Conservation (phyloP, 2,113 vertebrate genomes). For the Eudyptes chrysolophus region DNA sequence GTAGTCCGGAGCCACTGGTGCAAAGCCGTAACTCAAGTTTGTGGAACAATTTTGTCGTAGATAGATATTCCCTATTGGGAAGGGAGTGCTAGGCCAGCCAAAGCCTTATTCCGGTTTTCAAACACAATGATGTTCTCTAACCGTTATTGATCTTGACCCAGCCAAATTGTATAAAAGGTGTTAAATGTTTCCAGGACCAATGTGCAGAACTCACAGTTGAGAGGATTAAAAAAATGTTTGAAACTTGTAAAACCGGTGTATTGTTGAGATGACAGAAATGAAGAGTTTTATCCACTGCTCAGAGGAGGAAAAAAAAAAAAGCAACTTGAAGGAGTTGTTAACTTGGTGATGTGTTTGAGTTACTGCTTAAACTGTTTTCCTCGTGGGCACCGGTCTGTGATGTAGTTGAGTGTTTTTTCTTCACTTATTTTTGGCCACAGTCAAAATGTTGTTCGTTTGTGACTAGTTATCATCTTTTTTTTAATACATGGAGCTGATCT, state of each 20-base stretch:
- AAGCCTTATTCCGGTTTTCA: not conserved
- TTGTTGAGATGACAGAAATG: not conserved
- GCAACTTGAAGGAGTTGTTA: not conserved
- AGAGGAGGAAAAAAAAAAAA: too few relatives aligned
- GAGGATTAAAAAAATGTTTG: not conserved
- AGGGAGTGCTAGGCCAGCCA: not conserved
- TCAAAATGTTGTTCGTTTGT: not conserved
- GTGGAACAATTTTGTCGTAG: not conserved
- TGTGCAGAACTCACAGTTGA: not conserved
- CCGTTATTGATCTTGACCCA: not conserved
- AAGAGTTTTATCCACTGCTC: not conserved
- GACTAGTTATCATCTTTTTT: not conserved
- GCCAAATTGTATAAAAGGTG: not conserved
- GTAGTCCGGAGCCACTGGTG: not conserved
- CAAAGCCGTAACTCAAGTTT: not conserved
- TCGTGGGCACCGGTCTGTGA: not conserved
- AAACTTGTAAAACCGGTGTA: rapidly evolving
- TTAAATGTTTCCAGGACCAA: not conserved
- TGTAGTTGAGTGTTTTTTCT: not conserved
- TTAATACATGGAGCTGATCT: not conserved
- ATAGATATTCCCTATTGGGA: not conserved
- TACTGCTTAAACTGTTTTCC: not conserved
- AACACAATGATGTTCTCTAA: not conserved
- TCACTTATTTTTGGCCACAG: not conserved
- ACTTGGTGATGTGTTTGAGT: rapidly evolving